Evolutionary conservation across 2,797 vertebrate genomes (phyloP), one percentile per base, ranked within the genome.

Genomic region (Melanotaenia maccullochi): DNA sequence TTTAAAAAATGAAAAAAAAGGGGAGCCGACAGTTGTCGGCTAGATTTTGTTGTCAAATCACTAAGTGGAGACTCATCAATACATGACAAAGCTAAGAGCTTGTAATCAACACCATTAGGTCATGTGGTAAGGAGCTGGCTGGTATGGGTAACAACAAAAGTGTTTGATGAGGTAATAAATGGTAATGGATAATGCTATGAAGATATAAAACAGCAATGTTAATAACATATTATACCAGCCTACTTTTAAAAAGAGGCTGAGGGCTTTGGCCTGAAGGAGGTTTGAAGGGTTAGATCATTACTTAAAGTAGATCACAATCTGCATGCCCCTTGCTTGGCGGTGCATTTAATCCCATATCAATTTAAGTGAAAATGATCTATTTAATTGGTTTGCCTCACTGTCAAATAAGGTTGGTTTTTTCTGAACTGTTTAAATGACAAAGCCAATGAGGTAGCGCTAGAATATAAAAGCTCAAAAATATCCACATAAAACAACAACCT

Each of bases 41-140:
- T 3, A 60, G 56, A 24, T 83, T 77, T 78, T 84, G 85, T 69
- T 87, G 79, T 79, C 57, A 12, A 25, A 18, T 65, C 67, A 58
- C 59, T 4, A 28, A 49, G 33, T 18, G 22, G 20, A 64, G 60
- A 68, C 55, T 61, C 67, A 61, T 69, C 33, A 58, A 57, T 11
- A 28, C 42, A 64, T 64, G 52, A 72, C 57, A 61, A 22, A 47
- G n/a, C 57, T 25, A 5, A 69, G 73, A 59, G 71, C 69, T 49
- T 85, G 32, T 72, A 75, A 85, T 82, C 68, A 76, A 25, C 56
- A 33, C 9, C n/a, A 3, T 65, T 16, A 51, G 8, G 58, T 60
- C 42, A 59, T 28, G 47, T 47, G 67, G 7, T 28, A 9, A 8
- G 33, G 33, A 42, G 20, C 5, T 72, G 47, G 65, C 25, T 63